Conservation (phyloP, 2,888 invertebrate genomes). For the Cephus nigrinus region DNA sequence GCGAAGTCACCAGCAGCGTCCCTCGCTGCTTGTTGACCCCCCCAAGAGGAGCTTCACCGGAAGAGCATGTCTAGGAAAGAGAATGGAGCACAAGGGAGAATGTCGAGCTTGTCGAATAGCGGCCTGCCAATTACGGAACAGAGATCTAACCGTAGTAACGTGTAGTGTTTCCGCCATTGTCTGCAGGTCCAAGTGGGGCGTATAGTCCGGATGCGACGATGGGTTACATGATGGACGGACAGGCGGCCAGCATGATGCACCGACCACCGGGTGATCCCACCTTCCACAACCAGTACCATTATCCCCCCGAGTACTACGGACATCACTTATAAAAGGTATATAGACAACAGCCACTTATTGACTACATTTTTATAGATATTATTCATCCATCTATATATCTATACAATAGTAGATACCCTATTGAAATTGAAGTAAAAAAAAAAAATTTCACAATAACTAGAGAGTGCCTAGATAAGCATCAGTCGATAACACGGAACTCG, state of each 20-base stretch:
- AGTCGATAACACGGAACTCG: neutral
- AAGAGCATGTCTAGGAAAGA: conserved; percentile 7
- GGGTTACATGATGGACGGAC: conserved; percentile 98
- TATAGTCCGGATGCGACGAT: conserved; percentile 97
- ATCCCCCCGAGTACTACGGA: conserved; percentile 92
- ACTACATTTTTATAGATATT: neutral
- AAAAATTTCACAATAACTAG: neutral
- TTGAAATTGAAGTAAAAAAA: neutral
- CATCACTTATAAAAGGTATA: conserved; percentile 83
- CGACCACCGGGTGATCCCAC: conserved; percentile 92
- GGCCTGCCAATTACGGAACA: conserved; percentile 65
- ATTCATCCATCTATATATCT: neutral
- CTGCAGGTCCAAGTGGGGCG: conserved; percentile 94
- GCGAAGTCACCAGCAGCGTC: neutral
- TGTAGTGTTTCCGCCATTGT: conserved; percentile 87
- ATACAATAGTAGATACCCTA: neutral
- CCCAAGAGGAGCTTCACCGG: neutral
- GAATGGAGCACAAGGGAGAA: conserved; percentile 14
- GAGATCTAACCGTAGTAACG: conserved; percentile 72
- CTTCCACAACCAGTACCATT: conserved; percentile 95
- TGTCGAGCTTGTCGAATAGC: conserved; percentile 52
- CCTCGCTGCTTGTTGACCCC: neutral
- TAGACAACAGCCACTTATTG: neutral
- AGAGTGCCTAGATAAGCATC: neutral
- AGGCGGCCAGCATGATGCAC: conserved; percentile 92